These are phyloP conservation scores for Bathynomus jamesi DNA, from an alignment of 1,140 invertebrate genomes.

Conservation along the genomic window DNA sequence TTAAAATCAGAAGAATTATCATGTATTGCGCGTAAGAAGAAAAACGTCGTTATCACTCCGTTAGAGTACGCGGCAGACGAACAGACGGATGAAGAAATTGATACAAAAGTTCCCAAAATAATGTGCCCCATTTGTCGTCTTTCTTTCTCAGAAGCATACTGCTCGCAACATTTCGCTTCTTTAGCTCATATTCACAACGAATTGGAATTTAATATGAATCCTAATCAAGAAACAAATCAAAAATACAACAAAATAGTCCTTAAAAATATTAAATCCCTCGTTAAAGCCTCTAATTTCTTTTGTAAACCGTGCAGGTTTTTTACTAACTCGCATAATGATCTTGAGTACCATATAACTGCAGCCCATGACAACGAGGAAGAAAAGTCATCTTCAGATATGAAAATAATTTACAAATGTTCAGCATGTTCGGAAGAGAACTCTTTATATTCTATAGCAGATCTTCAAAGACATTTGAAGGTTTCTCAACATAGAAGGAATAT, in stretches of 20 bases:
- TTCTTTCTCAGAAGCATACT: conserved; percentile 6
- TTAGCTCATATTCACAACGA: conserved; percentile 18
- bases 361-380: not conserved
- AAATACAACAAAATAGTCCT: conserved; percentile 9
- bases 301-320: conserved; percentile 7
- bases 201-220: conserved; percentile 4
- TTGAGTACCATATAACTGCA: not conserved
- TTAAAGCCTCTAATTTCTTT: conserved; percentile 3
- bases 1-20: no score
- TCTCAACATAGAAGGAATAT: conserved; percentile 3
- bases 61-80: not conserved
- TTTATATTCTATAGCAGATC: not conserved
- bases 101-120: not conserved
- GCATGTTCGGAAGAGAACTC: conserved; percentile 6
- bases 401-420: not conserved
- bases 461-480: conserved; percentile 2
- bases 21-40: no score
- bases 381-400: not conserved
- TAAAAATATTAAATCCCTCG: conserved; percentile 1
- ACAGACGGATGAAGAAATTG: not conserved
- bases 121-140: conserved; percentile 7
- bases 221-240: not conserved
- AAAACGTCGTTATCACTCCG: not conserved
- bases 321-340: conserved; percentile 10
- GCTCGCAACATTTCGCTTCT: conserved; percentile 9